Percentiles rank a stretch among this genome's conserved stretches.
Evolutionary conservation across 2,888 invertebrate genomes (phyloP).

Genomic region (Xestia xanthographa): DNA sequence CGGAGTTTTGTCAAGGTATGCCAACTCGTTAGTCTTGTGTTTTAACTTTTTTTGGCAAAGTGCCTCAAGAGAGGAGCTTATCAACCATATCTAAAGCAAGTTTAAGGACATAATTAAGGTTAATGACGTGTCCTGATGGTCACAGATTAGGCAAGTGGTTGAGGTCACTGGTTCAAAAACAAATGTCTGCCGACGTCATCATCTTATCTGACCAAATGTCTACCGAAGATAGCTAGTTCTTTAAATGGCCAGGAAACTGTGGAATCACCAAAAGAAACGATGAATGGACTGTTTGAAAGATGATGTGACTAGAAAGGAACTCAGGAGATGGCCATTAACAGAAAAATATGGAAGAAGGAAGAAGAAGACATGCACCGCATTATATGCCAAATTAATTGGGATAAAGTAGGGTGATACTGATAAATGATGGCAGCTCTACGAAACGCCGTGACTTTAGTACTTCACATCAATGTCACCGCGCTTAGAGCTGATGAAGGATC

Average conservation of each 20-base stretch:
- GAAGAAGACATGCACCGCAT: neutral
- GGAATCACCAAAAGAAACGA: neutral
- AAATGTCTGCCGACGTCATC: conserved; percentile 4
- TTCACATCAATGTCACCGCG: neutral
- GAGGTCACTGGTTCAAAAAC: conserved; percentile 6
- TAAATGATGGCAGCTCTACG: neutral
- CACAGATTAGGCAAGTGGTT: neutral
- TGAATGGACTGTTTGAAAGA: neutral
- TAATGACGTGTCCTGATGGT: conserved; percentile 29
- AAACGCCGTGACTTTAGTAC: too few species aligned
- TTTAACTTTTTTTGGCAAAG: conserved; percentile 4
- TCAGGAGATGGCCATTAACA: neutral
- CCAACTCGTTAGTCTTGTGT: neutral
- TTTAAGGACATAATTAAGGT: conserved; percentile 40
- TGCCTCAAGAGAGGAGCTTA: conserved; percentile 10
- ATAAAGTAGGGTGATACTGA: neutral
- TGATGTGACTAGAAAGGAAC: neutral
- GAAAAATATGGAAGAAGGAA: neutral
- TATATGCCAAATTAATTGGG: neutral
- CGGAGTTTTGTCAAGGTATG: neutral
- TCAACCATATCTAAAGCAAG: neutral
- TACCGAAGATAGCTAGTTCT: neutral
- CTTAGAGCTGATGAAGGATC: neutral
- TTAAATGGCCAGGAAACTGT: neutral
- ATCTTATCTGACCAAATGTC: neutral